Base-by-base conservation (phyloP, 2,797 vertebrate genomes). In the Clarias fuscus region DNA sequence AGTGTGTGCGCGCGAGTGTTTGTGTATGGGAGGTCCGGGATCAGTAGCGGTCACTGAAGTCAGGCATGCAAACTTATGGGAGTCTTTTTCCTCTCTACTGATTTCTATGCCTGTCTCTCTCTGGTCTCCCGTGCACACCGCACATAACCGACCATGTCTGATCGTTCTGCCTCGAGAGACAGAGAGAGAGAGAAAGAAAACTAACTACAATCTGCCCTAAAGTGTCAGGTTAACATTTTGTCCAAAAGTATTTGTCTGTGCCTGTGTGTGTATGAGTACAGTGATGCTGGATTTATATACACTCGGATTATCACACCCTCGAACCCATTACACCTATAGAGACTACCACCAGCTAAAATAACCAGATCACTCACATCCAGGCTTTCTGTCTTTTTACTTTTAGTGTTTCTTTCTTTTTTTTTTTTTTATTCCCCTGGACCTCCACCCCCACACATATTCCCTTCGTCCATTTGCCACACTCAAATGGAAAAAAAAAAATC, bases 331-430 rank as follows among this genome's bases (percentile, higher is more conserved):
- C 15, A 8, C n/a, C n/a, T 76, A 76, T 96, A 97, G 97, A 97
- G 97, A 97, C 96, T 96, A 93, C 98, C 97, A 98, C 94, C 93
- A 93, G 94, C 94, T 96, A 98, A 96, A 97, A 96, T 97, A 97
- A 98, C 95, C 97, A 98, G 97, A 97, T 95, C 96, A 27, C 95
- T 94, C 91, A 96, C 96, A 96, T 95, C 94, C 95, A 96, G 96
- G 95, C 96, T 18, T 30, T 71, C 90, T 91, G 92, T 92, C 33
- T 37, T 73, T 91, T 70, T 24, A 11, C 22, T 85, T 67, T 27
- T 30, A 59, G 33, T 59, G 8, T 48, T 24, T 30, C 24, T 80
- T 53, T 73, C 86, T 88, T 83, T 81, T 30, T 33, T n/a, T 87
- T 91, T 4, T 37, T 37, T 37, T 37, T 37, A 37, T 37, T 37